Base-by-base conservation (phyloP, 2,797 vertebrate species). In the Sebastes vulpes region DNA sequence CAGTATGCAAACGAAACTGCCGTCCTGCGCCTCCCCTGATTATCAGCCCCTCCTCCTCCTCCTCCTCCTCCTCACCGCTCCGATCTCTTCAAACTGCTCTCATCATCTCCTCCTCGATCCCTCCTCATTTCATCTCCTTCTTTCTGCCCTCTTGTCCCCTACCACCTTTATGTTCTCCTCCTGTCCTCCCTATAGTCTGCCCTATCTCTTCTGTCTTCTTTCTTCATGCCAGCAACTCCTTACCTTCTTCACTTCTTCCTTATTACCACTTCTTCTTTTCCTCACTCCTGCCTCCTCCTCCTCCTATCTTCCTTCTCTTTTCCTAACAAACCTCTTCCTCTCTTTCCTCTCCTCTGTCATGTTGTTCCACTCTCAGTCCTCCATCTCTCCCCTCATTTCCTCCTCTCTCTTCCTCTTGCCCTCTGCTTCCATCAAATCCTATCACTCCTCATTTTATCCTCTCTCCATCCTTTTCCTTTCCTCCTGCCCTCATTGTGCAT, bases 1-100 rank as follows among this genome's bases (percentile, higher is more conserved):
- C 93, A 94, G 95, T 95, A 98, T 97, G 96, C 96, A 97, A 97
- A 97, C 88, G 79, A 95, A 93, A 90, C 81, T 53, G 60, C 85
- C 57, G 72, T 79, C 82, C 84, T 86, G 75, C 61, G 75, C 89
- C 87, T 92, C 88, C 90, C 90, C 84, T 89, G 92, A 95, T 92
- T 88, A 83, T 87, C 87, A 65, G 81, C 81, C 72, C 81, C 85
- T 85, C 78, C 72, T 80, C 77, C 81, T 59, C 74, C 74, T 74
- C 59, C 88, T 82, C 57, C 76, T 83, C 77, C 65, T 71, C 73
- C 77, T 53, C 76, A 14, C 60, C 3, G 54, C 73, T 78, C 64
- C 16, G 18, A 20, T 64, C 68, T 88, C 53, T 69, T 73, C 52
- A 78, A 88, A 78, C 75, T 69, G 70, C 69, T 72, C 61, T 87